These are phyloP conservation scores for Drosophila saltans DNA, from an alignment of 1,140 invertebrate genomes.

Conservation along the genomic window DNA sequence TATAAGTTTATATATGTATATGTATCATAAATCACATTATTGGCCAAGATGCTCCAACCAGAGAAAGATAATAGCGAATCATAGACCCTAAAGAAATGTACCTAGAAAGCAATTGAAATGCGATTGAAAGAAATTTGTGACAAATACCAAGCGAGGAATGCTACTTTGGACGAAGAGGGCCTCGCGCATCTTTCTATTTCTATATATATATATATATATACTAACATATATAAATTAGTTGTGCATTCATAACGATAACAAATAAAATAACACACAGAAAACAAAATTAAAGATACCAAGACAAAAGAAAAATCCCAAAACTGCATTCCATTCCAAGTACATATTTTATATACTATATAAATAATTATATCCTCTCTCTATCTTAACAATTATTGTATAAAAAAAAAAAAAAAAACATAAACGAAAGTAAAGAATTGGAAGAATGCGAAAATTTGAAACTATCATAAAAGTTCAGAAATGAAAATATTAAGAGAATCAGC, in stretches of 20 bases:
- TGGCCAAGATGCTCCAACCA: conserved; percentile 32
- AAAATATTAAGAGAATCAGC: conserved; percentile 25
- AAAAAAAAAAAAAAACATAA: conserved; percentile 18
- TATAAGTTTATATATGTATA: conserved; percentile 17
- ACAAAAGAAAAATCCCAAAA: conserved; percentile 24
- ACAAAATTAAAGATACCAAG: conserved; percentile 1
- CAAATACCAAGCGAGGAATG: conserved; percentile 60
- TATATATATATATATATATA: conserved; percentile 20
- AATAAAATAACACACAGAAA: conserved; percentile 21
- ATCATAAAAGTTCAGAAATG: conserved; percentile 36
- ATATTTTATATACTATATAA: conserved; percentile 75
- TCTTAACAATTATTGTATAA: conserved; percentile 53
- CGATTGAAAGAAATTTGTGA: conserved; percentile 78
- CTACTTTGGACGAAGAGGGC: conserved; percentile 11
- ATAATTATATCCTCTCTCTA: conserved; percentile 54
- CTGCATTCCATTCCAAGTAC: conserved; percentile 70
- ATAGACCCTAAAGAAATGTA: conserved; percentile 67
- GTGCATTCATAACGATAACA: conserved; percentile 4
- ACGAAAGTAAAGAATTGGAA: conserved; percentile 24
- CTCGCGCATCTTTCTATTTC: conserved; percentile 20
- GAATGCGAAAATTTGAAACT: conserved; percentile 35
- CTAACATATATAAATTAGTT: conserved; percentile 10
- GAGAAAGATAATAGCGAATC: conserved; percentile 12
- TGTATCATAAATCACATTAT: conserved; percentile 29
- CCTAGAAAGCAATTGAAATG: conserved; percentile 78